Evolutionary conservation across 2,888 invertebrate genomes (phyloP), one percentile per base, ranked within the genome.

Genomic region (Drosophila birchii): DNA sequence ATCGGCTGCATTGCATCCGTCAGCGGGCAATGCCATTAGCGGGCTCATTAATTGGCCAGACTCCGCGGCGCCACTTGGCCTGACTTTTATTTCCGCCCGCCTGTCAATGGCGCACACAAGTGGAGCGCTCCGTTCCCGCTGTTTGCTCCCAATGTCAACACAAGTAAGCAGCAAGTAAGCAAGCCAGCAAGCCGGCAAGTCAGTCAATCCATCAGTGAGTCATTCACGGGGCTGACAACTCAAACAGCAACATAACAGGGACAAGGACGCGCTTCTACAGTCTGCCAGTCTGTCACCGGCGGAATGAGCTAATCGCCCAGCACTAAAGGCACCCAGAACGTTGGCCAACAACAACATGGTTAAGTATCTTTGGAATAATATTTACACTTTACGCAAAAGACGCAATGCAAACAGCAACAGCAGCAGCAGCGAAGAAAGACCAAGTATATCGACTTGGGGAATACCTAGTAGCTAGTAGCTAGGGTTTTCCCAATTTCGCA

Each of bases 351-450:
- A 71, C 83, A 86, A 87, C 82, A 81, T 81, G 80, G 86, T 70
- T 80, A 85, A 85, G 86, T 85, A 87, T 87, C 88, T 85, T 85
- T 85, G 80, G 73, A 82, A 87, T 87, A 85, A 87, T 85, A 87
- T 85, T 85, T 85, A 85, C 84, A 85, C 86, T 87, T 82, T 80
- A 74, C 73, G 84, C 86, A 83, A 80, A 80, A 80, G 82, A 85
- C 76, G 73, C 73, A 75, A 64, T 26, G 78, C 82, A 84, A 81
- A 81, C 85, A 85, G 66, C 70, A 55, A 36, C 59, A 75, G 58
- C 53, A 53, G 43, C 54, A 44, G 23, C 41, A n/a, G 8, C 26
- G 3, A 5, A 29, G 29, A 29, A 29, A 29, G 63, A 41, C 14
- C 41, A 47, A 32, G 49, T 32, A 18, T 47, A 20, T 8, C 32